Evolutionary conservation across 2,113 vertebrate genomes (phyloP).

Genomic region (Gallinago paraguaiae): DNA sequence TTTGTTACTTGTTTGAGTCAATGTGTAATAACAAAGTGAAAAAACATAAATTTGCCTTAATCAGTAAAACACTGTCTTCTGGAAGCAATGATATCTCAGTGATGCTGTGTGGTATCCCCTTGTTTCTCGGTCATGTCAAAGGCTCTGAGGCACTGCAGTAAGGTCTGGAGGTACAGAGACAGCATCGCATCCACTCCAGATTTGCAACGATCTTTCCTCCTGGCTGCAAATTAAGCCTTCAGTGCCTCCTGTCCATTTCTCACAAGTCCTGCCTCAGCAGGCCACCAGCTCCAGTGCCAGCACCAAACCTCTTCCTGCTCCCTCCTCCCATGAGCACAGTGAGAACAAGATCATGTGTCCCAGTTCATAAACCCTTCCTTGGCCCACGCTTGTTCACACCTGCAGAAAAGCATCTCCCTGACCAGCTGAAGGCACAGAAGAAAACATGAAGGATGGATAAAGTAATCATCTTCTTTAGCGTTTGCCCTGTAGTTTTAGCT

Average conservation of each 20-base stretch:
- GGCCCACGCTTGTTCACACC: rapidly evolving
- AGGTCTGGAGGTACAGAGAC: background rate
- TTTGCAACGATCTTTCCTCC: background rate
- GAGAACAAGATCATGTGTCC: background rate
- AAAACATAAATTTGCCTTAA: background rate
- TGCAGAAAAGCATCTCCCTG: background rate
- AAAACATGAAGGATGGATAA: background rate
- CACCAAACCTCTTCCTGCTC: background rate
- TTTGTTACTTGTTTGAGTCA: background rate
- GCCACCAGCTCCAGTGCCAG: background rate
- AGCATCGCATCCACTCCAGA: background rate
- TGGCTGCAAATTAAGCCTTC: background rate
- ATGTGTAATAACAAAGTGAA: background rate
- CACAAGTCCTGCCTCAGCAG: background rate
- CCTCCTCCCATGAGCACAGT: background rate
- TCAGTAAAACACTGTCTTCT: rapidly evolving
- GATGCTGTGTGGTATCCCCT: rapidly evolving
- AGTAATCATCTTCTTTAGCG: background rate
- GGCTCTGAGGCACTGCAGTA: background rate
- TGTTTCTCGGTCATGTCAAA: background rate
- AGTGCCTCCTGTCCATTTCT: background rate
- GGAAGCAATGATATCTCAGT: background rate
- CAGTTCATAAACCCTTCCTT: background rate
- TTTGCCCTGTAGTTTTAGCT: background rate
- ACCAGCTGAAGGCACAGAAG: background rate